Evolutionary conservation across 2,113 vertebrate genomes (phyloP), one percentile per base, ranked within the genome.

Genomic region (Galemys pyrenaicus): DNA sequence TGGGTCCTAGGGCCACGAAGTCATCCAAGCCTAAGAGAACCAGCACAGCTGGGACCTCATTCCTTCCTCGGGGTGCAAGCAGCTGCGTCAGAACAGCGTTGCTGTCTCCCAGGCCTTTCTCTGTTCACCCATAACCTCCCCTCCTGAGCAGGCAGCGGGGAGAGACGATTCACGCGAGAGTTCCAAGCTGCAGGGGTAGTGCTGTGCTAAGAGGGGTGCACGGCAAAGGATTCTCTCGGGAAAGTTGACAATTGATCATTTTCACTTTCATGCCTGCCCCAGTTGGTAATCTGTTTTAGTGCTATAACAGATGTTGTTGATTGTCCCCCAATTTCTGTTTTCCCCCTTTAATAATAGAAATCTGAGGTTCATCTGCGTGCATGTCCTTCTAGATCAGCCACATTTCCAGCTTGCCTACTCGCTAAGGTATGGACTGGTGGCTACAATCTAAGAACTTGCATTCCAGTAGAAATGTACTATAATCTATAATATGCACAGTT

Each of bases 191-290:
- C 19, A 58, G 28, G 51, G 15, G 4, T 2, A 78, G 19, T 0
- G 0, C 28, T 22, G 2, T 65, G 54, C 70, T 49, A 32, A 24
- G 71, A 19, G 0, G 16, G 1, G 0, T 11, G 32, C 13, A 4
- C 2, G 37, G 13, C 11, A 22, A 20, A 71, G 64, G 54, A 41
- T 9, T n/a, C 62, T 1, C 74, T 32, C 77, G 60, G 54, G n/a
- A n/a, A 75, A 89, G 20, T 41, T 13, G 15, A 9, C 44, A 17
- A 32, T 70, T 10, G 75, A 91, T 13, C 22, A 49, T 22, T 7
- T 75, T 44, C 6, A 2, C 37, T 79, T n/a, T 80, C 17, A n/a
- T n/a, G 74, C 28, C 32, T 67, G 74, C 28, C 32, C 62, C 44
- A 9, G 19, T 22, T 51, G 60, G 19, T 92, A 51, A 28, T 87